Evolutionary conservation across 2,113 vertebrate species (phyloP).

Genomic region (Trematomus loennbergii): DNA sequence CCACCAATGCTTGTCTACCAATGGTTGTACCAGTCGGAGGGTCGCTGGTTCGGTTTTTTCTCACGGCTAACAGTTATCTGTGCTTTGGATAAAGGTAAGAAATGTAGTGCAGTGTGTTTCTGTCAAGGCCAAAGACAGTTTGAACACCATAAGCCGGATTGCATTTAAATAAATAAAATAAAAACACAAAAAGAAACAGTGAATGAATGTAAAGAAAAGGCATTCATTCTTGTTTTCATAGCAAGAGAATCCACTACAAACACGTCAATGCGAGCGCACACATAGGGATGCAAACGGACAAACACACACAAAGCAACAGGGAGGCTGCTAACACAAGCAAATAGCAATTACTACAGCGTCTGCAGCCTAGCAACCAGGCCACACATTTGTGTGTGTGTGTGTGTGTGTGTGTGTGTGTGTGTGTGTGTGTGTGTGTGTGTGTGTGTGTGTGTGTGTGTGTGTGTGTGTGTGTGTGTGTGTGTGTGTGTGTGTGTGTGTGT

Average conservation of each 20-base stretch:
- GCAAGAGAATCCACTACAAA: conserved; percentile 42
- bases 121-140: neutral
- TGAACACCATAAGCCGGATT: neutral
- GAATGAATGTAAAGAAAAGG: conserved; percentile 38
- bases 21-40: no score
- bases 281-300: conserved; percentile 20
- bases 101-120: conserved; percentile 2
- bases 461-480: neutral
- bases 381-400: conserved; percentile 39
- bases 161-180: neutral
- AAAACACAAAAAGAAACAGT: neutral
- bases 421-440: conserved; percentile 20
- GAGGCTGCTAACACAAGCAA: conserved; percentile 63
- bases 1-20: no score
- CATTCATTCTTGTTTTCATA: conserved; percentile 50
- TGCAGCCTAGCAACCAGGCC: conserved; percentile 72
- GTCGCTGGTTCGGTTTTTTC: no score
- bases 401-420: conserved; percentile 39
- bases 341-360: conserved; percentile 69
- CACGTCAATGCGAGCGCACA: conserved; percentile 19
- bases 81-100: no score
- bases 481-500: no score
- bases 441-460: conserved; percentile 26
- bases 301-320: conserved; percentile 63
- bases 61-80: no score